A percentile compares a stretch with the other conserved stretches of the same genome.
These are phyloP conservation scores for Spizella passerina DNA, from an alignment of 2,797 vertebrate genomes.

Conservation along the genomic window DNA sequence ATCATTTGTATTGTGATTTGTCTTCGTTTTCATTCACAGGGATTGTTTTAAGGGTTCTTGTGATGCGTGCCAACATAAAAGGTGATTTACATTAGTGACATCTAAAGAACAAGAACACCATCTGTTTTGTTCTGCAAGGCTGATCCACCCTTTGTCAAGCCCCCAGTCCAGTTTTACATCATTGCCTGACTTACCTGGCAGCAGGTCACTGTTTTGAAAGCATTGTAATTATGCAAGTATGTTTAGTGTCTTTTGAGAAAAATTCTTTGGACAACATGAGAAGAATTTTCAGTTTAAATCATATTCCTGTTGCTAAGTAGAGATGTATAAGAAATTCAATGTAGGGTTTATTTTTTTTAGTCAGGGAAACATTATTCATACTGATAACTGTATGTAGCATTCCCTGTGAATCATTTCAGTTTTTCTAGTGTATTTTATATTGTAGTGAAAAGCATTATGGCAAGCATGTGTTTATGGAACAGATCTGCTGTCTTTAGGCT, in stretches of 20 bases:
- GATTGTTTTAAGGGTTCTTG: neutral
- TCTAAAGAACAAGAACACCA: neutral
- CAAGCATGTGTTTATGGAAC: neutral
- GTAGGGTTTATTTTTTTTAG: neutral
- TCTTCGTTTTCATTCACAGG: neutral
- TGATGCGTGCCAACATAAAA: conserved; percentile 22
- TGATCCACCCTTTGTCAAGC: neutral
- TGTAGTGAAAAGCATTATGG: neutral
- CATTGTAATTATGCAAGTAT: neutral
- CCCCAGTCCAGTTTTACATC: neutral
- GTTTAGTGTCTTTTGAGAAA: neutral
- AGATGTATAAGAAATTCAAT: neutral
- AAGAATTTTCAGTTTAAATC: conserved; percentile 49
- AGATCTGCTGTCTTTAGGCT: neutral
- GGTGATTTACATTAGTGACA: neutral
- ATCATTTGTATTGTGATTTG: neutral
- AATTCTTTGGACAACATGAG: neutral
- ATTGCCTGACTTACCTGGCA: neutral
- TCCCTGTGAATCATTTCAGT: conserved; percentile 1
- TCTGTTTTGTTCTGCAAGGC: neutral
- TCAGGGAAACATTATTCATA: neutral
- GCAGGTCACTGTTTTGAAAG: neutral
- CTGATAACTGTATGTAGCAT: neutral
- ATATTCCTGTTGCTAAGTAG: neutral
- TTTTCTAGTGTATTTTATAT: neutral